Evolutionary conservation across 2,888 invertebrate genomes (phyloP), one percentile per base, ranked within the genome.

Genomic region (Drepana falcataria): DNA sequence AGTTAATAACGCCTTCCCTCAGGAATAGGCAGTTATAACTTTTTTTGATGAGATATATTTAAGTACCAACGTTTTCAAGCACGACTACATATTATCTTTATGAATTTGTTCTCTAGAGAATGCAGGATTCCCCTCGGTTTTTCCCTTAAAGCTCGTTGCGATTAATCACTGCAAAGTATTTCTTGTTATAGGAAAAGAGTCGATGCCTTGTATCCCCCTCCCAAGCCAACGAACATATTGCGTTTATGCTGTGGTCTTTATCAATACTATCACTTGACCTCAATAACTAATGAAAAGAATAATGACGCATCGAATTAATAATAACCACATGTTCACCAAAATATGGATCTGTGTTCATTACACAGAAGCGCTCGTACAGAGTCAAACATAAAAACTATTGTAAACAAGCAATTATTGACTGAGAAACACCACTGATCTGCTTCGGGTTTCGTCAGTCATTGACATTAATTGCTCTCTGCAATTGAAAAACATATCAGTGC

Each of bases 361-460:
- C 44, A 44, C 44, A 44, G 44, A 56, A 53, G 49, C 35, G 54
- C 47, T 63, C 62, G 59, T 69, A 72, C 4, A 69, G 74, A 51
- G 65, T 65, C 52, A 55, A 49, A 57, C 60, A 69, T 68, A 69
- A 66, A 51, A 70, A 68, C 61, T 57, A 55, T 62, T 65, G 62
- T 66, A 67, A 72, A 75, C 73, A 67, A 72, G 62, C 73, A 72
- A 77, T 77, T 76, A 82, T 78, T 79, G 74, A 71, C 75, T 68
- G 72, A 75, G 76, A 71, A 77, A 79, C 69, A 75, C 71, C 75
- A 71, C 73, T 74, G 77, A 79, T 79, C 77, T 79, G 79, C 73
- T 81, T 78, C 77, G 69, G 66, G 79, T 83, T 86, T 85, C 82
- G 83, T 82, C 82, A 85, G 79, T 83, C 81, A 83, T 82, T 82